phyloP scores from a whole-genome alignment of 2,113 vertebrate species.

The Cyanistes caeruleus region DNA sequence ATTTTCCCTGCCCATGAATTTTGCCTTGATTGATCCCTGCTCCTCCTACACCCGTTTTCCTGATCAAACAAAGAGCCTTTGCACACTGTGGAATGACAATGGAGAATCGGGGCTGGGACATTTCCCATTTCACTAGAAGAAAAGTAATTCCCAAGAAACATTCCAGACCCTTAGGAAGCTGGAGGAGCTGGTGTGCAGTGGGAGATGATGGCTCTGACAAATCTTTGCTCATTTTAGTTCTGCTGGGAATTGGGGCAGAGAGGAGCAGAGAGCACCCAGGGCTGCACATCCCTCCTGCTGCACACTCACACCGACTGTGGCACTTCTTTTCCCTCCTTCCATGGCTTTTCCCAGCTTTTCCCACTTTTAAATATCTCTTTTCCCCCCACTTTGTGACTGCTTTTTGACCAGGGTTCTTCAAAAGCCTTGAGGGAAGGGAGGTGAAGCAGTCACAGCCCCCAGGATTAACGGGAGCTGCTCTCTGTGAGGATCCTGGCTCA shows the following conservation, averaged over 20 bases:
- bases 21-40: background rate
- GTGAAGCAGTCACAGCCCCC: background rate
- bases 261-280: background rate
- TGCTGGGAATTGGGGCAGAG: background rate
- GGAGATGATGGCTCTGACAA: background rate
- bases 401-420: background rate
- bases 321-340: background rate
- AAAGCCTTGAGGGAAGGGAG: background rate
- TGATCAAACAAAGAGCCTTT: background rate
- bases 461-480: background rate
- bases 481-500: background rate
- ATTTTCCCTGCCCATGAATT: background rate
- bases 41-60: background rate
- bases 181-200: background rate
- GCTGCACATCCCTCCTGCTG: background rate
- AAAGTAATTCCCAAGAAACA: background rate
- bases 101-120: background rate
- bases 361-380: background rate
- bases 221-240: background rate
- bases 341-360: background rate
- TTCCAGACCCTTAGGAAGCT: background rate
- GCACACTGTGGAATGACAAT: background rate
- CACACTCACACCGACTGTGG: background rate
- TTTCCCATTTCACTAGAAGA: background rate
- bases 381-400: rapidly evolving